phyloP scores from a whole-genome alignment of 2,113 vertebrate species.

The Xiphias gladius region DNA sequence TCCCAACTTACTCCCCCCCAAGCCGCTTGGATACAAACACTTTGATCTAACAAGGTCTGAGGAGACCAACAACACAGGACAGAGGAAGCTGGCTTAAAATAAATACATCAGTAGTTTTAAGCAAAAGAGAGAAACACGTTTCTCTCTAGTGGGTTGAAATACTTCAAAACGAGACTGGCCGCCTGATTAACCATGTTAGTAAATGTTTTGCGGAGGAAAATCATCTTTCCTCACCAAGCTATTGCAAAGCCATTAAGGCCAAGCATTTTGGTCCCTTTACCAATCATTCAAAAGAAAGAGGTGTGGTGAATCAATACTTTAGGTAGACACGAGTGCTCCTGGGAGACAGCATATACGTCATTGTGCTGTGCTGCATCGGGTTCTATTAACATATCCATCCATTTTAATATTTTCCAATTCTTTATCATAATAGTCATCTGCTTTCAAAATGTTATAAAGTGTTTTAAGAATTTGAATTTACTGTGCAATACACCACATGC shows the following conservation, averaged over 20 bases:
- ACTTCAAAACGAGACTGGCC: constrained; percentile 57
- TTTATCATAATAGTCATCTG: neutral
- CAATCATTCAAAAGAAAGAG: constrained; percentile 17
- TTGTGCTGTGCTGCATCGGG: neutral
- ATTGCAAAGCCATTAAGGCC: constrained; percentile 25
- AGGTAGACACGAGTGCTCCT: constrained; percentile 50
- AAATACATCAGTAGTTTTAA: constrained; percentile 77
- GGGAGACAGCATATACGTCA: neutral
- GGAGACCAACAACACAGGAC: constrained; percentile 19
- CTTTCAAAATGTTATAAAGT: neutral
- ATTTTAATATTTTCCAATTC: neutral
- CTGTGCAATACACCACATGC: neutral
- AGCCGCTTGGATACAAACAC: constrained; percentile 51
- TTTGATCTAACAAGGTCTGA: constrained; percentile 40
- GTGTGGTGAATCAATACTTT: constrained; percentile 68
- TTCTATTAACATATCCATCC: neutral
- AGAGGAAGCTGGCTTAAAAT: constrained; percentile 50
- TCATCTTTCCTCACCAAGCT: neutral
- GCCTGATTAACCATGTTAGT: constrained; percentile 16
- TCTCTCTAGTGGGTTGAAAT: constrained; percentile 50
- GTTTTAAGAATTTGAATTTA: constrained; percentile 9
- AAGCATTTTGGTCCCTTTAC: constrained; percentile 49
- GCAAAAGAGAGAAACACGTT: constrained; percentile 27
- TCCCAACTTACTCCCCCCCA: neutral
- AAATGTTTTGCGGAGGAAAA: neutral